These are phyloP conservation scores for Eurytemora carolleeae DNA, from an alignment of 1,140 invertebrate genomes.

Conservation along the genomic window DNA sequence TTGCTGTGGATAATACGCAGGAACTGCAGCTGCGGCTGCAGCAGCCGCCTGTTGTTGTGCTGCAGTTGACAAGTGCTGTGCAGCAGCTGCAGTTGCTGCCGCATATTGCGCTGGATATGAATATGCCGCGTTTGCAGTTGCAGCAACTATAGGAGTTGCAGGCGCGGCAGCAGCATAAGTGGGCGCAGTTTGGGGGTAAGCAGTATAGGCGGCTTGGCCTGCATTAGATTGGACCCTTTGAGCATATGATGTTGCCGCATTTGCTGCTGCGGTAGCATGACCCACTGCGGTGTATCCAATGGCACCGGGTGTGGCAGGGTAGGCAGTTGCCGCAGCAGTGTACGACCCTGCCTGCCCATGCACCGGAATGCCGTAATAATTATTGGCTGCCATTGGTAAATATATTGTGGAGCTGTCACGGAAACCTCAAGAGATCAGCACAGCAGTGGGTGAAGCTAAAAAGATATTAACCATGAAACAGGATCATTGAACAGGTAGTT, in stretches of 20 bases:
- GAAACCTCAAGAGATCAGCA: no score
- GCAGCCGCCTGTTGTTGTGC: neutral
- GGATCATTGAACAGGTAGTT: no score
- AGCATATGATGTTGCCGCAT: conserved; percentile 3
- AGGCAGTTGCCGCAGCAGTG: conserved; percentile 20
- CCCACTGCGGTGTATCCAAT: neutral
- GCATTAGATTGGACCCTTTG: conserved; percentile 3
- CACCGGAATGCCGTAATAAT: conserved; percentile 8
- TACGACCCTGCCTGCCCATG: neutral
- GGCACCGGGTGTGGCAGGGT: conserved; percentile 29
- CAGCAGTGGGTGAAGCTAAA: no score
- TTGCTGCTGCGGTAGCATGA: neutral
- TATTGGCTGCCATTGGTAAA: conserved; percentile 12
- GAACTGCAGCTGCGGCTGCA: neutral
- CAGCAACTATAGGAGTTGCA: neutral
- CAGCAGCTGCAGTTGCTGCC: neutral
- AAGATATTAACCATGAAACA: no score
- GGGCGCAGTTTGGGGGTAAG: conserved; percentile 1
- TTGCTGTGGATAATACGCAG: neutral
- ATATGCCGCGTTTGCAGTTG: neutral
- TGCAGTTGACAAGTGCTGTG: neutral
- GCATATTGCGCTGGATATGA: conserved; percentile 6
- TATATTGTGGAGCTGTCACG: no score
- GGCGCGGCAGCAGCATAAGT: conserved; percentile 3
- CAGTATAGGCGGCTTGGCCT: neutral